Evolutionary conservation across 2,113 vertebrate genomes (phyloP).

Genomic region (Cichladusa arquata): DNA sequence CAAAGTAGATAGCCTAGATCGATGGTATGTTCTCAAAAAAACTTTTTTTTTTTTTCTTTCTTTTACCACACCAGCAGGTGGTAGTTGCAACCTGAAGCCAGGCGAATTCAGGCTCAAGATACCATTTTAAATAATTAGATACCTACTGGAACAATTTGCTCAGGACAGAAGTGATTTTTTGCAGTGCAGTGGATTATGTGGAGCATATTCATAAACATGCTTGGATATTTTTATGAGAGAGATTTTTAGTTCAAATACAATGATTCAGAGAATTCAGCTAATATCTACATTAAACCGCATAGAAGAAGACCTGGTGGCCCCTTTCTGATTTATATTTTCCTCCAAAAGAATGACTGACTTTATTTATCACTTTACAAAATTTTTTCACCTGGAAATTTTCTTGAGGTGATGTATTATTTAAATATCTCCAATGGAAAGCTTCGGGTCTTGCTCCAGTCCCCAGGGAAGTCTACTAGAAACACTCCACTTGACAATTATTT

Average conservation of each 20-base stretch:
- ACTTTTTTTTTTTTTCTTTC: neutral
- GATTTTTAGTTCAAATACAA: neutral
- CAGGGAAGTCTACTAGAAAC: neutral
- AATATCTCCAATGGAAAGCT: neutral
- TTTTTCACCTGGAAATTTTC: neutral
- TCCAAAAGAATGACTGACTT: neutral
- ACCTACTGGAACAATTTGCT: neutral
- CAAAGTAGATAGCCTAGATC: neutral
- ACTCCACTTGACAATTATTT: neutral
- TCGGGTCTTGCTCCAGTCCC: neutral
- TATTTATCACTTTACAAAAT: neutral
- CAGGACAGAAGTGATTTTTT: rapidly evolving
- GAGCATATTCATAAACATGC: neutral
- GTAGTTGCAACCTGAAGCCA: neutral
- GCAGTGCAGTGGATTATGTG: neutral
- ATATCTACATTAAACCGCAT: neutral
- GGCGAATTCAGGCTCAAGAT: neutral
- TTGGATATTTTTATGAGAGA: neutral
- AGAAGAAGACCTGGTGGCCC: neutral
- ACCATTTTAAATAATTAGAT: neutral
- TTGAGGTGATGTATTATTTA: neutral
- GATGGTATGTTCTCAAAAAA: neutral
- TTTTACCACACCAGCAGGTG: neutral
- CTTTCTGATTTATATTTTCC: neutral
- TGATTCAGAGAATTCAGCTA: neutral